Conservation (phyloP, 2,113 vertebrate genomes). For the Strix aluco region DNA sequence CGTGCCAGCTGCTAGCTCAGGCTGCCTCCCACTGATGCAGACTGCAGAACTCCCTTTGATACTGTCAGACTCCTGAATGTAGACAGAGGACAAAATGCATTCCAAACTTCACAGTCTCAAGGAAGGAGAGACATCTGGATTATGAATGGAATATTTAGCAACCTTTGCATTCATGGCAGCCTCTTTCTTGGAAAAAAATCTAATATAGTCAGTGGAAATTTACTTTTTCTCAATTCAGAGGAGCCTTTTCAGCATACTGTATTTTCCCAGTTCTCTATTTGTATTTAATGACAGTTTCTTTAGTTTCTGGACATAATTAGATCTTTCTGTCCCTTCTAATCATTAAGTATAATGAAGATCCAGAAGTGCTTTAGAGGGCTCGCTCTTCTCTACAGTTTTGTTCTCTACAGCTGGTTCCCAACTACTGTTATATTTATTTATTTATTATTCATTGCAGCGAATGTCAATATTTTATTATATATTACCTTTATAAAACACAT, state of each 20-base stretch:
- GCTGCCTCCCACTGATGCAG: constrained; percentile 48
- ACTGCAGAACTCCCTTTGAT: constrained; percentile 32
- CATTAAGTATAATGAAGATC: constrained; percentile 17
- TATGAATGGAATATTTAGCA: constrained; percentile 46
- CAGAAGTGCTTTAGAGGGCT: neutral
- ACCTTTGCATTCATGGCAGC: neutral
- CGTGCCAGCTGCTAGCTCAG: constrained; percentile 13
- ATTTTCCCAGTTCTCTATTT: constrained; percentile 20
- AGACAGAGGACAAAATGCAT: neutral
- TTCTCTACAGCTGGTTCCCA: neutral
- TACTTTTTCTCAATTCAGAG: neutral
- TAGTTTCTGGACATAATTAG: constrained; percentile 46
- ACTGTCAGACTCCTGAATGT: neutral
- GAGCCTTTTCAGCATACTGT: neutral
- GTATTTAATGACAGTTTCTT: constrained; percentile 39
- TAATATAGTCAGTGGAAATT: neutral
- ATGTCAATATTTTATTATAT: neutral
- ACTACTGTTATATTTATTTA: neutral
- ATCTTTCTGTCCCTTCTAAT: constrained; percentile 23
- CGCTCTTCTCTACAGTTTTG: constrained; percentile 17
- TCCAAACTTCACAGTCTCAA: constrained; percentile 23
- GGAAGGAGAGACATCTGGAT: constrained; percentile 23
- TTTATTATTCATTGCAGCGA: neutral
- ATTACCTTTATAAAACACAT: neutral
- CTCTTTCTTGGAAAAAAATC: constrained; percentile 24